Evolutionary conservation across 2,888 invertebrate species (phyloP), one percentile per base, ranked within the genome.

Genomic region (Phyllotreta striolata): DNA sequence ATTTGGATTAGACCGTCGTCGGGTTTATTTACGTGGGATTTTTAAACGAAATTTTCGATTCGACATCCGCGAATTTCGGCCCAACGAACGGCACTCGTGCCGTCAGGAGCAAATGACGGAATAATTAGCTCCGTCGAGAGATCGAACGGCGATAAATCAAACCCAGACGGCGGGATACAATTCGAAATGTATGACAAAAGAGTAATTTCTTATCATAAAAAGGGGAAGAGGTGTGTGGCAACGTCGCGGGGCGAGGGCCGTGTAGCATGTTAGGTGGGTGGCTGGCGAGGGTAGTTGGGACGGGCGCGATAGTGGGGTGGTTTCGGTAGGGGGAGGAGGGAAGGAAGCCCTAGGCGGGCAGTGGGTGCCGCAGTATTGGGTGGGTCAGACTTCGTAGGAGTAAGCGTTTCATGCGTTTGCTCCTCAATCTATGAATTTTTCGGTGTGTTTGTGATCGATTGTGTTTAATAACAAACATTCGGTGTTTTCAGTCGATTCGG

Each of bases 281-380:
- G 65, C 54, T 66, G 59, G 63, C 66, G 62, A 63, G 69, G 66
- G 69, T 67, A 63, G 66, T 65, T 58, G 64, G 64, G 56, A 24
- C 63, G 75, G 76, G 79, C 76, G 74, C 80, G 79, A 78, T 75
- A 80, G 81, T 79, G 80, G 81, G 79, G 79, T 76, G 75, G 76
- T 71, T 78, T 82, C 80, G 78, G 79, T 78, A 70, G 71, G 76
- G 77, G 78, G 62, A 52, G 55, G 75, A 76, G 76, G 77, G 75
- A 74, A 76, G 79, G 76, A 76, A 79, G 80, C 78, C 81, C 80
- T 70, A 67, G 72, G 73, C 73, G 80, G 81, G 81, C 80, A 80
- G 81, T 79, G 81, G 80, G 81, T 81, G 81, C 80, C 79, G 80
- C 80, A 81, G 79, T 78, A 79, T 79, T 81, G 81, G 81, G 81